Conservation (phyloP, 2,888 invertebrate genomes). For the Trachelus tabidus region DNA sequence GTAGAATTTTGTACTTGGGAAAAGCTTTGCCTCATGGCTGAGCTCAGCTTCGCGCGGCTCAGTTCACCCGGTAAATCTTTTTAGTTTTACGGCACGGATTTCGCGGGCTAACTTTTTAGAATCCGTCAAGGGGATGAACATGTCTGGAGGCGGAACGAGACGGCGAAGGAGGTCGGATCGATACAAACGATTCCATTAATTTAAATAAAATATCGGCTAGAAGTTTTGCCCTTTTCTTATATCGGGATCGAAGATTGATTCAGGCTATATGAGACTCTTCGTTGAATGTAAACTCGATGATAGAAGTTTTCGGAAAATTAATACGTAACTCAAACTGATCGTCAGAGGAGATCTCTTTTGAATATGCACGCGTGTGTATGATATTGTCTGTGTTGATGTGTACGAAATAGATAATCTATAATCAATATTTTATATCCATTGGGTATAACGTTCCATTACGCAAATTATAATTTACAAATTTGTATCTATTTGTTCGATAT, state of each 20-base stretch:
- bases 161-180: conserved; percentile 11
- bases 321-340: background rate
- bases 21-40: background rate
- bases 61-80: conserved; percentile 1
- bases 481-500: background rate
- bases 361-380: background rate
- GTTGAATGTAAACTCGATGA: background rate
- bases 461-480: background rate
- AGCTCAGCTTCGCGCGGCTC: conserved; percentile 1
- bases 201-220: conserved; percentile 27
- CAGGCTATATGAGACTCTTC: background rate
- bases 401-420: background rate
- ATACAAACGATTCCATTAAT: conserved; percentile 25
- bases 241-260: background rate
- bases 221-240: background rate
- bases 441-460: background rate
- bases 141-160: background rate
- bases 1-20: background rate
- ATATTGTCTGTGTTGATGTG: too few relatives aligned
- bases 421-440: background rate
- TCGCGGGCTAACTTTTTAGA: conserved; percentile 11
- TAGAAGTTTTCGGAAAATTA: background rate
- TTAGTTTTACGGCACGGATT: conserved; percentile 16
- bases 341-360: background rate
- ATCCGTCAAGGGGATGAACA: conserved; percentile 10